Evolutionary conservation across 2,113 vertebrate genomes (phyloP), one percentile per base, ranked within the genome.

Genomic region (Melanerpes aurifrons): DNA sequence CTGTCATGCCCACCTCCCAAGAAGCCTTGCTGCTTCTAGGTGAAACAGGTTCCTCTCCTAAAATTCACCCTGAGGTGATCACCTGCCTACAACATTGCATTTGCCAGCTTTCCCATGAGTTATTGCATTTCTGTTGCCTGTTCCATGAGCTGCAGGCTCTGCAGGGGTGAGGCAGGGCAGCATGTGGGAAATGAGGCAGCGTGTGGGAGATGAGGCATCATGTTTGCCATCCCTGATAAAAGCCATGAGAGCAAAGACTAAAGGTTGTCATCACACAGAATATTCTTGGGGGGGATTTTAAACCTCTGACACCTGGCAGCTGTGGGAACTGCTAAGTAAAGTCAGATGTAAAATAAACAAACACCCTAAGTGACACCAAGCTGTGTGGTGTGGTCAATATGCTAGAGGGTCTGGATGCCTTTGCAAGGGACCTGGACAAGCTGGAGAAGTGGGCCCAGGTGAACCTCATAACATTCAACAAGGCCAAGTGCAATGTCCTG

Each of bases 141-240:
- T 28, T 56, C 54, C 25, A 26, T 56, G 31, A 17, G 16, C 37
- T 56, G n/a, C 8, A 2, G 12, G 19, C 15, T 4, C 15, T 0
- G 1, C 2, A 0, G n/a, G 57, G 31, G 15, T 0, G 0, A 26
- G 58, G 28, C 26, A 10, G 45, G 12, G 24, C 1, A 2, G n/a
- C 31, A 19, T 24, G 31, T 24, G 32, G 29, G 28, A 25, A n/a
- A n/a, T n/a, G n/a, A n/a, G n/a, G n/a, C n/a, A n/a, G n/a, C n/a
- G n/a, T n/a, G n/a, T n/a, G n/a, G n/a, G n/a, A n/a, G 50, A 22
- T 19, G 57, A 26, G 32, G 10, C 25, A 21, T 5, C 0, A 1
- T 17, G 24, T 54, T 63, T 35, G n/a, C 17, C 21, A 7, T 28
- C 24, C 64, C 18, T 3, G 0, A 8, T 15, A 43, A 79, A 69